Evolutionary conservation across 1,140 invertebrate genomes (phyloP).

Genomic region (Campoletis sonorensis): DNA sequence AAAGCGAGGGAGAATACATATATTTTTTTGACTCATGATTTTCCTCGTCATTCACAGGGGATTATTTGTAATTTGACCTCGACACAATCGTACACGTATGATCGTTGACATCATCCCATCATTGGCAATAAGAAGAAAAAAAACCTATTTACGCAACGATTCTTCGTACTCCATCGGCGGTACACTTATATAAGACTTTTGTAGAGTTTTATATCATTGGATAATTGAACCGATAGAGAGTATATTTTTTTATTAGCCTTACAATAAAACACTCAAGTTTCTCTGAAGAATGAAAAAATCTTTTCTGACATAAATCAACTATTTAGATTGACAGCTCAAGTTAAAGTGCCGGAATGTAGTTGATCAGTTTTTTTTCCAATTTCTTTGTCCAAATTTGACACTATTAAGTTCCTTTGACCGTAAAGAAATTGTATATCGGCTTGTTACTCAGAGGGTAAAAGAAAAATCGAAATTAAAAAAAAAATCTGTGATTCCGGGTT

Average conservation of each 20-base stretch:
- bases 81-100: neutral
- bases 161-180: neutral
- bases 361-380: no score
- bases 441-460: no score
- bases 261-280: neutral
- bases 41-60: neutral
- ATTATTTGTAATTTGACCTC: conserved; percentile 28
- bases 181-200: neutral
- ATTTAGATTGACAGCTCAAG: neutral
- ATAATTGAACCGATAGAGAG: neutral
- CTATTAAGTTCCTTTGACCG: no score
- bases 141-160: conserved; percentile 8
- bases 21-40: conserved; percentile 8
- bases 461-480: no score
- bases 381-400: no score
- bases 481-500: no score
- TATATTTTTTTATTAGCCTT: neutral
- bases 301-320: neutral
- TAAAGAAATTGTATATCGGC: no score
- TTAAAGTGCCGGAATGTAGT: no score
- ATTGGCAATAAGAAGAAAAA: conserved; percentile 12
- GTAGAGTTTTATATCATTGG: neutral
- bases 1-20: neutral
- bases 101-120: conserved; percentile 1
- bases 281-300: neutral